Conservation (phyloP, 2,797 vertebrate species). For the Iguana delicatissima region DNA sequence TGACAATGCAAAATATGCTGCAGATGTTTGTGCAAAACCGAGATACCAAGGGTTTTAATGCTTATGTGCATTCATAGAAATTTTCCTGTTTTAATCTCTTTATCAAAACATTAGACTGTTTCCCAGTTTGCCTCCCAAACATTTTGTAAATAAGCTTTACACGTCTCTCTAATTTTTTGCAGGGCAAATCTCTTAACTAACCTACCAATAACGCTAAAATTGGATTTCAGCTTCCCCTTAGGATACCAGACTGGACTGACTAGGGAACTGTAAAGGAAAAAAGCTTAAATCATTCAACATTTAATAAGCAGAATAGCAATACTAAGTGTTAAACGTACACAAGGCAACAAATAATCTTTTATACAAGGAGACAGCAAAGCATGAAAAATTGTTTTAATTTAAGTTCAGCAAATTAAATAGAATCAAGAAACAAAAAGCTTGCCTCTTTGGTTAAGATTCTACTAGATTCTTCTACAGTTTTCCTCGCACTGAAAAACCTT, state of each 20-base stretch:
- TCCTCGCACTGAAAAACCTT: background rate
- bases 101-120: constrained; percentile 9
- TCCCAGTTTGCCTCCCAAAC: background rate
- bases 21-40: background rate
- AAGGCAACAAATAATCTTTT: constrained; percentile 49
- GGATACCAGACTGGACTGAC: constrained; percentile 46
- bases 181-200: constrained; percentile 59
- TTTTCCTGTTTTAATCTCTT: background rate
- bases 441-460: constrained; percentile 23
- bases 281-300: constrained; percentile 49
- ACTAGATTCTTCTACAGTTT: background rate
- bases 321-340: constrained; percentile 10
- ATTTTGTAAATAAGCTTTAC: constrained; percentile 24
- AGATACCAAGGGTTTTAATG: background rate
- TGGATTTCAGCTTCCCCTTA: constrained; percentile 41
- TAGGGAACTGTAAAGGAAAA: constrained; percentile 54
- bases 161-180: constrained; percentile 50
- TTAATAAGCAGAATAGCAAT: constrained; percentile 47
- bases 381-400: constrained; percentile 62
- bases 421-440: constrained; percentile 12
- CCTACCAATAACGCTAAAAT: constrained; percentile 50
- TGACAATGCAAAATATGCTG: background rate
- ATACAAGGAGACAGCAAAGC: constrained; percentile 38
- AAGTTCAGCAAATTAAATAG: constrained; percentile 50
- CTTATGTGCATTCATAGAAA: background rate